phyloP scores from a whole-genome alignment of 2,797 vertebrate species.

The Geotrypetes seraphini region DNA sequence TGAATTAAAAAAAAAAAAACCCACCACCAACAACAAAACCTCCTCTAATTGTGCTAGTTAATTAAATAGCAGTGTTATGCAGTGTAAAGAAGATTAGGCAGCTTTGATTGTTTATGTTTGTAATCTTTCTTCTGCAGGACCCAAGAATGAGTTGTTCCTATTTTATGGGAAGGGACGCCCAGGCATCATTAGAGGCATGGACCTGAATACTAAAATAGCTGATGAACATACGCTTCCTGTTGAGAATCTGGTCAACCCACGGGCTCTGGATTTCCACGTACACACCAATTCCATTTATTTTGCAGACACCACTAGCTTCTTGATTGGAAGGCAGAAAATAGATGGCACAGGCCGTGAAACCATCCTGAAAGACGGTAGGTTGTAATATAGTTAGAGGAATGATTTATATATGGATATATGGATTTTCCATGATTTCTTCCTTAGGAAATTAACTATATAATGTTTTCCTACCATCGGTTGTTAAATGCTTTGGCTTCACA shows the following conservation, averaged over 20 bases:
- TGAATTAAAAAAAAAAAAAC: constrained; percentile 22
- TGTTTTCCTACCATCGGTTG: no score
- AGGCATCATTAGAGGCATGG: constrained; percentile 87
- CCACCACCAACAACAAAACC: no score
- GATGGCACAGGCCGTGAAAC: constrained; percentile 85
- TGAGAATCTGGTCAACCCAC: constrained; percentile 90
- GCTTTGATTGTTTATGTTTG: constrained; percentile 44
- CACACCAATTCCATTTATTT: constrained; percentile 90
- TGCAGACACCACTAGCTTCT: constrained; percentile 95
- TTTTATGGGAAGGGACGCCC: constrained; percentile 97
- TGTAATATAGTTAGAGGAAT: no score
- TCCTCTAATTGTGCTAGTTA: constrained; percentile 51
- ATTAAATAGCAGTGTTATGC: constrained; percentile 46
- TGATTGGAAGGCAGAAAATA: constrained; percentile 90
- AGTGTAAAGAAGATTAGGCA: constrained; percentile 43
- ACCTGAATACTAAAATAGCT: constrained; percentile 84
- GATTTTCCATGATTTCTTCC: no score
- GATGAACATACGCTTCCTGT: constrained; percentile 92
- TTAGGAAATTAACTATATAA: no score
- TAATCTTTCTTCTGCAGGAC: constrained; percentile 71
- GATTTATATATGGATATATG: no score
- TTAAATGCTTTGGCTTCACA: no score
- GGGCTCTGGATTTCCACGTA: constrained; percentile 89
- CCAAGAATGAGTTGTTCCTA: constrained; percentile 91
- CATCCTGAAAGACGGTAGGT: constrained; percentile 88